Evolutionary conservation across 2,888 invertebrate species (phyloP).

Genomic region (Blera fallax): DNA sequence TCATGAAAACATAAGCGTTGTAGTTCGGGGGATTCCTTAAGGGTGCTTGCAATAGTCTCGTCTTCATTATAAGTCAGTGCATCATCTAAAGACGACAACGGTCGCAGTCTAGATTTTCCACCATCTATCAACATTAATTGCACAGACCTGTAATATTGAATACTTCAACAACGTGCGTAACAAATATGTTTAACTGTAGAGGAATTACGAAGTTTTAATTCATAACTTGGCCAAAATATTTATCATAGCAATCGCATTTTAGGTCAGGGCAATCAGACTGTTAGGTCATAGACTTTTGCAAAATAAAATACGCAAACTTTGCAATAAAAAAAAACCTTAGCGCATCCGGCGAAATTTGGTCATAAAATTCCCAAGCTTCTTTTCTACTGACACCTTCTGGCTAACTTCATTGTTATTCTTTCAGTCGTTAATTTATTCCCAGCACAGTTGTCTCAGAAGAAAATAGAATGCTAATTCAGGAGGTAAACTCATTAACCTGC

Average conservation of each 20-base stretch:
- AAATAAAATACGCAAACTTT: not conserved
- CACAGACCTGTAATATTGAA: not conserved
- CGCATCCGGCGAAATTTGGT: constrained; percentile 10
- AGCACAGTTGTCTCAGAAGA: constrained; percentile 8
- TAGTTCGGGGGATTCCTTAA: too few relatives aligned
- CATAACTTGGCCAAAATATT: not conserved
- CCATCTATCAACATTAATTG: too few relatives aligned
- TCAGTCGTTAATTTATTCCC: not conserved
- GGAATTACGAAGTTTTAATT: not conserved
- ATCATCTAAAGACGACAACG: too few relatives aligned
- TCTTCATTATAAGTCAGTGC: too few relatives aligned
- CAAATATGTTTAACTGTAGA: not conserved
- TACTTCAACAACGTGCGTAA: not conserved
- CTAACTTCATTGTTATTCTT: constrained; percentile 27
- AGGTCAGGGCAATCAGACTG: not conserved
- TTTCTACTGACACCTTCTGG: not conserved
- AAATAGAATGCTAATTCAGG: constrained; percentile 41
- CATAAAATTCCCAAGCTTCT: not conserved
- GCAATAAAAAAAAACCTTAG: not conserved
- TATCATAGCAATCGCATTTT: not conserved
- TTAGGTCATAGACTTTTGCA: constrained; percentile 18
- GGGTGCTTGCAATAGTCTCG: too few relatives aligned
- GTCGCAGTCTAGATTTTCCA: too few relatives aligned
- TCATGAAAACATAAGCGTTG: too few relatives aligned
- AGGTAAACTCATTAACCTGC: constrained; percentile 48